Conservation (phyloP, 1,140 invertebrate species). For the Tigriopus japonicus region DNA sequence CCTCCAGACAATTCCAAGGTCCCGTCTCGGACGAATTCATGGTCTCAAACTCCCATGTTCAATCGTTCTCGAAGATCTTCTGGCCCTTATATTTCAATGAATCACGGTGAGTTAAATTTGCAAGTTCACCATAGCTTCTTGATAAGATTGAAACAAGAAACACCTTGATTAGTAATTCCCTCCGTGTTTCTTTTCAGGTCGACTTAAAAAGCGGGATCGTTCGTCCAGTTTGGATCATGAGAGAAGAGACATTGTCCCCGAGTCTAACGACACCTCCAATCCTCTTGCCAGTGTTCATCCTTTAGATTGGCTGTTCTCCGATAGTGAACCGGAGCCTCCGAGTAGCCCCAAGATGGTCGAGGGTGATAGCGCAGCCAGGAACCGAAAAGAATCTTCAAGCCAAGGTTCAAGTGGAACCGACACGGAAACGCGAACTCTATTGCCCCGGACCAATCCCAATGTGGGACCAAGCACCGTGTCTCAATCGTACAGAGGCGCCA, state of each 20-base stretch:
- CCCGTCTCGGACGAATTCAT: no score
- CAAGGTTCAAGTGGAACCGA: not conserved
- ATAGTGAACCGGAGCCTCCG: slow-evolving; percentile 16
- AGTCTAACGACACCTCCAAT: not conserved
- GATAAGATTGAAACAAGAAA: no score
- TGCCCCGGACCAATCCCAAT: slow-evolving; percentile 12
- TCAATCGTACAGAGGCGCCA: slow-evolving; percentile 15
- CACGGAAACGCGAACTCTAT: no score
- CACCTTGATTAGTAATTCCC: no score
- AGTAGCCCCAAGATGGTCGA: slow-evolving; percentile 15
- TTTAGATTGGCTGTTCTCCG: slow-evolving; percentile 17
- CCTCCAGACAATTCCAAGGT: no score
- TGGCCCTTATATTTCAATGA: no score
- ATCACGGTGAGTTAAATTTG: slow-evolving; percentile 15
- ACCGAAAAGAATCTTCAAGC: slow-evolving; percentile 3
- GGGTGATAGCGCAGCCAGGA: not conserved
- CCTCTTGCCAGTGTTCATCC: not conserved
- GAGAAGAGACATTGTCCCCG: slow-evolving; percentile 12
- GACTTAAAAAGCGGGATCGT: slow-evolving; percentile 13
- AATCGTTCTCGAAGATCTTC: no score
- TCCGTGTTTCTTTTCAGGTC: slow-evolving; percentile 20
- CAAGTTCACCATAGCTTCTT: no score
- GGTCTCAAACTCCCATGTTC: no score
- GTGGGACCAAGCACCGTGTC: slow-evolving; percentile 15
- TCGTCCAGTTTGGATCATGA: slow-evolving; percentile 8